Evolutionary conservation across 2,113 vertebrate species (phyloP).

Genomic region (Zingel zingel): DNA sequence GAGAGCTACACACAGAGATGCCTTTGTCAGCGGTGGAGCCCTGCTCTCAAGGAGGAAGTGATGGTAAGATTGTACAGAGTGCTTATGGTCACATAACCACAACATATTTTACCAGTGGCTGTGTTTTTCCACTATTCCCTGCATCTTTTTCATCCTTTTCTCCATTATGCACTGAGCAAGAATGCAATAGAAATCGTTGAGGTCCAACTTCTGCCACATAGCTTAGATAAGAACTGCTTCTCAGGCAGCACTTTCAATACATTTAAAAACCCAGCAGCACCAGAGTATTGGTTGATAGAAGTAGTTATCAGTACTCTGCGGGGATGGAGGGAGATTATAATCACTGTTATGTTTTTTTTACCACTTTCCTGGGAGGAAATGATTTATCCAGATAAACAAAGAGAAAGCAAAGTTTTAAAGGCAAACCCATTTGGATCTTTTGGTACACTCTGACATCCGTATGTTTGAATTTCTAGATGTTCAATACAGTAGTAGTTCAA

Average conservation of each 20-base stretch:
- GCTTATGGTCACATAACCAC: conserved; percentile 68
- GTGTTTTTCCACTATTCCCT: conserved; percentile 62
- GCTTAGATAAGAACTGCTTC: conserved; percentile 23
- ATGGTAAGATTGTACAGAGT: conserved; percentile 61
- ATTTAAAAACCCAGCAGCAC: conserved; percentile 46
- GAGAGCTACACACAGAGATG: conserved; percentile 76
- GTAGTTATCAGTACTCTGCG: conserved; percentile 40
- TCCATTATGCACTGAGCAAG: conserved; percentile 71
- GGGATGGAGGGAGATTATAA: conserved; percentile 47
- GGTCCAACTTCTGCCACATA: conserved; percentile 62
- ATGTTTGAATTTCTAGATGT: conserved; percentile 7
- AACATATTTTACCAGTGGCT: conserved; percentile 59
- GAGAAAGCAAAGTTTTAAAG: conserved; percentile 29
- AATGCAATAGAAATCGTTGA: conserved; percentile 61
- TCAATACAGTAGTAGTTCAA: neutral
- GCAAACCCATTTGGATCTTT: conserved; percentile 16
- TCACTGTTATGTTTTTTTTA: conserved; percentile 33
- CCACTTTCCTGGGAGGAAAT: conserved; percentile 32
- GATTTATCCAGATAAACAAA: conserved; percentile 44
- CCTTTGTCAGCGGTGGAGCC: conserved; percentile 66
- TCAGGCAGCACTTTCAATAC: conserved; percentile 38
- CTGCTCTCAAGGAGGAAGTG: conserved; percentile 60
- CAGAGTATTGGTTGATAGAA: conserved; percentile 42
- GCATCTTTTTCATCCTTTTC: conserved; percentile 57
- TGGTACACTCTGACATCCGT: neutral